Evolutionary conservation across 2,797 vertebrate species (phyloP).

Genomic region (Myiotriccus ornatus): DNA sequence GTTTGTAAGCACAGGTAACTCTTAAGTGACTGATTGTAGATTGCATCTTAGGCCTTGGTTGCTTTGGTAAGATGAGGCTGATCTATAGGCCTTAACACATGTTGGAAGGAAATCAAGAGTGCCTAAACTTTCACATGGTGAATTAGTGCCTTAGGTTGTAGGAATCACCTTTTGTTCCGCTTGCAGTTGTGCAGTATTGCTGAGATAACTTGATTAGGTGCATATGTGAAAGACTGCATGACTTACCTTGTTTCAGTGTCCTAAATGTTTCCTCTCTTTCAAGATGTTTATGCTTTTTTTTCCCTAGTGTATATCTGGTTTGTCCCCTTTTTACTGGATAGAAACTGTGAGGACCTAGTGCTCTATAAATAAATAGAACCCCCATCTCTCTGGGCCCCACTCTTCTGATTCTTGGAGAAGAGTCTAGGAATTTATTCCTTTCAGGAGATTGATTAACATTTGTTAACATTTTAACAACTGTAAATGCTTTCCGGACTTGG

Average conservation of each 20-base stretch:
- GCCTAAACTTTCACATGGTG: background rate
- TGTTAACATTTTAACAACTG: background rate
- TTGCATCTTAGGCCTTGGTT: background rate
- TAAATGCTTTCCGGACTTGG: background rate
- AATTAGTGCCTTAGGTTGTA: background rate
- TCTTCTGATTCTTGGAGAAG: background rate
- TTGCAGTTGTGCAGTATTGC: background rate
- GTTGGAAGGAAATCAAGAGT: slow-evolving; percentile 18
- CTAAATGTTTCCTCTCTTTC: background rate
- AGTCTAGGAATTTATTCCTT: background rate
- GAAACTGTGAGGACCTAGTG: background rate
- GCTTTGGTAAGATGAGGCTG: background rate
- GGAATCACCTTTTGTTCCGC: background rate
- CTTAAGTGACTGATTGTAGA: background rate
- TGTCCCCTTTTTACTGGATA: background rate
- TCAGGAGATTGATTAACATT: background rate
- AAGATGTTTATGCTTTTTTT: background rate
- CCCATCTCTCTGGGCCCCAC: background rate
- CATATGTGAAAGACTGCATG: background rate
- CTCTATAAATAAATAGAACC: background rate
- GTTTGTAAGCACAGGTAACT: slow-evolving; percentile 6
- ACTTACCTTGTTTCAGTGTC: background rate
- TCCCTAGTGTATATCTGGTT: background rate
- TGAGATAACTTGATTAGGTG: background rate
- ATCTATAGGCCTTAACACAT: background rate